Evolutionary conservation across 2,888 invertebrate species (phyloP), one percentile per base, ranked within the genome.

Genomic region (Drosophila fungiperda): DNA sequence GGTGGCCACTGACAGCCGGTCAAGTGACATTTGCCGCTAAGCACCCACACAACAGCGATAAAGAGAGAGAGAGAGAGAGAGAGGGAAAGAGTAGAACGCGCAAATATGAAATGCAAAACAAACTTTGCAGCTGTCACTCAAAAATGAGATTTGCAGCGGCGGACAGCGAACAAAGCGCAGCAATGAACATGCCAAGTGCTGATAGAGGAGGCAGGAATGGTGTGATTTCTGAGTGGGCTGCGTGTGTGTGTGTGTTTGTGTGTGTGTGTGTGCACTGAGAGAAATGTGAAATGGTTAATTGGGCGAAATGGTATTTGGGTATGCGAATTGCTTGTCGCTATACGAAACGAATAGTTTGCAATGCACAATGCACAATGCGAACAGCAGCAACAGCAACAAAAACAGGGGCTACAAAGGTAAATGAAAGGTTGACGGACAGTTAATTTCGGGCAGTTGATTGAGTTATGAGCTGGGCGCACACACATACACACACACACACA

Each of bases 41-140:
- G 67, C 63, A 77, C 65, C 72, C 60, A 71, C 58, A 57, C 63
- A 68, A 38, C n/a, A 29, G 35, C 11, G 36, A 23, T 23, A 23
- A 26, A 53, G 45, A 2, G n/a, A 15, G 42, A 5, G 32, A 2
- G n/a, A 15, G 42, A 5, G 32, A 32, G 40, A n/a, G 61, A 29
- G 58, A 40, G 64, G 35, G 63, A 64, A 55, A 67, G 57, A 32
- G 70, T 26, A 26, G 26, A 26, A 26, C 70, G 62, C 59, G 81
- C 90, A 90, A 89, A 85, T 87, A 90, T 88, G 89, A 87, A 90
- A 87, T 86, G 89, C 90, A 90, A 87, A 87, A 88, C 80, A 90
- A 90, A 86, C 89, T 90, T 87, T 88, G 86, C 86, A 87, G 89
- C 86, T 90, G 86, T 90, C 86, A 90, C 87, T 87, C 86, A 87